Conservation (phyloP, 2,888 invertebrate species). For the Germaria angustata region DNA sequence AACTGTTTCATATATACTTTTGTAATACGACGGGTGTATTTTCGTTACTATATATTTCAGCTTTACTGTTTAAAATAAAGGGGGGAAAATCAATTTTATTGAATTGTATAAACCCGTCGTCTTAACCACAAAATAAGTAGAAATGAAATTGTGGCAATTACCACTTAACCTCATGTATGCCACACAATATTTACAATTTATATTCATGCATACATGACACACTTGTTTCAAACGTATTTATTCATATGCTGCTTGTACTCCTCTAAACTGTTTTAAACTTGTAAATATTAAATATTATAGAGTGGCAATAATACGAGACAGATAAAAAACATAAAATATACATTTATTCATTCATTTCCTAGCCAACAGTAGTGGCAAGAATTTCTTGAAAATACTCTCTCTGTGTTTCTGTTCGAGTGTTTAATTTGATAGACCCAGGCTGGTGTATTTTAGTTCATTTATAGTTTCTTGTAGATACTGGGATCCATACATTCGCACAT, state of each 20-base stretch:
- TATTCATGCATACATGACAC: conserved; percentile 47
- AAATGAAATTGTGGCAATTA: conserved; percentile 68
- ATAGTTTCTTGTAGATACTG: conserved; percentile 22
- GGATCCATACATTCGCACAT: not conserved
- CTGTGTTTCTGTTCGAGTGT: not conserved
- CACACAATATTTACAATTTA: conserved; percentile 53
- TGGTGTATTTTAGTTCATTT: conserved; percentile 34
- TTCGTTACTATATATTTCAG: not conserved
- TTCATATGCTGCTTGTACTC: conserved; percentile 18
- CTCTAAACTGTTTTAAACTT: conserved; percentile 12
- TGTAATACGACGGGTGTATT: not conserved
- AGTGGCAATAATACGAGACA: conserved; percentile 35
- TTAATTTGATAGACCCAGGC: conserved; percentile 7
- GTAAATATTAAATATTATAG: conserved; percentile 54
- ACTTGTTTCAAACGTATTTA: conserved; percentile 50
- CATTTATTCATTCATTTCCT: conserved; percentile 19
- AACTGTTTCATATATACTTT: too few relatives aligned
- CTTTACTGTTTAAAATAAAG: conserved; percentile 6
- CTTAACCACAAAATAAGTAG: conserved; percentile 65
- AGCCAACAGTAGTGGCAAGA: conserved; percentile 39
- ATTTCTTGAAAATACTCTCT: not conserved
- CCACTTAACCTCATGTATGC: conserved; percentile 66
- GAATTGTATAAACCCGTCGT: conserved; percentile 61
- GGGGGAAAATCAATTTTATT: conserved; percentile 33
- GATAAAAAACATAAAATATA: conserved; percentile 35